Evolutionary conservation across 2,113 vertebrate species (phyloP).

Genomic region (Tachuris rubrigastra): DNA sequence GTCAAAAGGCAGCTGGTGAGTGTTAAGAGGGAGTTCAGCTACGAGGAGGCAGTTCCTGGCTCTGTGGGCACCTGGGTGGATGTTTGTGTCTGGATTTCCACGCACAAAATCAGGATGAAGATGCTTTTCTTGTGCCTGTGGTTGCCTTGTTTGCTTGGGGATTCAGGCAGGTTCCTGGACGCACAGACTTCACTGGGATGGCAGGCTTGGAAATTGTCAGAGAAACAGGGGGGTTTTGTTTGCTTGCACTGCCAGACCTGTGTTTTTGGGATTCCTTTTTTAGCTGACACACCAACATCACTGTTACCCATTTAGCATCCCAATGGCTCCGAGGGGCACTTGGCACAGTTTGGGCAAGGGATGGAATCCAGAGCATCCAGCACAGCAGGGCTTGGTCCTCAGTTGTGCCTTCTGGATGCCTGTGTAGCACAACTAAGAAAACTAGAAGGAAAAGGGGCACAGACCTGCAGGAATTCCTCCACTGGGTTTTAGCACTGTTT

Average conservation of each 20-base stretch:
- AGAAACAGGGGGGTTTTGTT: background rate
- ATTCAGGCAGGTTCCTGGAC: background rate
- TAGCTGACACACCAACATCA: background rate
- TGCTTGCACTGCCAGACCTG: background rate
- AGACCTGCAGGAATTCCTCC: background rate
- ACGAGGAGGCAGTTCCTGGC: background rate
- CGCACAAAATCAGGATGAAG: background rate
- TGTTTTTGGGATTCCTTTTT: background rate
- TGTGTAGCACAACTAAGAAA: background rate
- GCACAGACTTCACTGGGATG: background rate
- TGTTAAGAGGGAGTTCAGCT: background rate
- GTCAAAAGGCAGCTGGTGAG: background rate
- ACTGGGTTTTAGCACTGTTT: background rate
- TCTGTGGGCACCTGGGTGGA: accelerated
- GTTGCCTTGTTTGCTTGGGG: background rate
- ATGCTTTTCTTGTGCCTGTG: background rate
- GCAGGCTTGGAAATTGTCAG: background rate
- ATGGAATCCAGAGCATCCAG: background rate
- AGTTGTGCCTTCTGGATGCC: background rate
- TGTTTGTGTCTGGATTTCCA: background rate
- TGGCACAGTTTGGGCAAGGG: background rate
- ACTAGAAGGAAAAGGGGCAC: background rate
- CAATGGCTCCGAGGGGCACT: accelerated
- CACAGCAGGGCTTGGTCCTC: background rate
- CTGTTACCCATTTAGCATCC: background rate